Evolutionary conservation across 2,888 invertebrate genomes (phyloP), one percentile per base, ranked within the genome.

Genomic region (Nymphalis c-album): DNA sequence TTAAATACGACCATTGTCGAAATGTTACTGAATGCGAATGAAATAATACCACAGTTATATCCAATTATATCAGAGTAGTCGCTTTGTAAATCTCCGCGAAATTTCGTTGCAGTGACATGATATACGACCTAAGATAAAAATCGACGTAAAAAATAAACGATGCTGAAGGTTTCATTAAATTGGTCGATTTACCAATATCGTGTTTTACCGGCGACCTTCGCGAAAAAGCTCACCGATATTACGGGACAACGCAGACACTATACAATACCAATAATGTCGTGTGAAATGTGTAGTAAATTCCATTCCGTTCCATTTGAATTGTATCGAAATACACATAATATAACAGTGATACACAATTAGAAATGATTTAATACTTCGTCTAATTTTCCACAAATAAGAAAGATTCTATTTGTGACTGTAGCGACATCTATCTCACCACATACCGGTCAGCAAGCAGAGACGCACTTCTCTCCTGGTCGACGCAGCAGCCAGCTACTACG

Each of bases 181-280:
- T 73, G 74, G 75, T 71, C 73, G 77, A 72, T 79, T 76, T 78
- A 73, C 76, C 82, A 80, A 80, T 69, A 70, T 67, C 70, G 48
- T 67, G 68, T 69, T 69, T 62, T 66, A 67, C 69, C 67, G 70
- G 71, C 81, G 82, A 86, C 86, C 87, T 87, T 86, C 83, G 69
- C 77, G 74, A 78, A 81, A 83, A 84, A 79, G 72, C 72, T 75
- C 73, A 68, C 74, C 72, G 62, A 71, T 67, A 73, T 74, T 77
- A 74, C 75, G 76, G 71, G 69, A 74, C 75, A 74, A 70, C 77
- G 75, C 76, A 60, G 63, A 67, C 64, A 65, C 26, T 31, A 31
- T 31, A 31, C 60, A 60, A 60, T 55, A 55, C 55, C 26, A 55
- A 8, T 31, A 48, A 40, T 40, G 7, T n/a, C 3, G 17, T 13